Evolutionary conservation across 2,113 vertebrate species (phyloP), one percentile per base, ranked within the genome.

Genomic region (Sebastes fasciatus): DNA sequence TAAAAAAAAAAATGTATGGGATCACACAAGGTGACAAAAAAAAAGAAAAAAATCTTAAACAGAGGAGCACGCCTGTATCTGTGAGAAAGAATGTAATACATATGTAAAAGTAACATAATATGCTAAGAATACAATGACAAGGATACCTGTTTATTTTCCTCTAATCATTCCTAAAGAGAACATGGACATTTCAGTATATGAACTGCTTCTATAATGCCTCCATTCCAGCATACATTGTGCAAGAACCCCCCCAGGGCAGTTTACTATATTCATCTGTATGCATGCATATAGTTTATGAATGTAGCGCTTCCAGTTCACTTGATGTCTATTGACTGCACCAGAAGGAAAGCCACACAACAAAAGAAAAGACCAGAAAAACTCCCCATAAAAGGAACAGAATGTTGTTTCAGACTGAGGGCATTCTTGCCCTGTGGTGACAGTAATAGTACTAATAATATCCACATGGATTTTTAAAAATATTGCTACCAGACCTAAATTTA

Each of bases 281-380:
- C 46, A 64, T 9, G 16, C 13, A 11, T 6, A 17, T 6, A 17
- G 40, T 16, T 13, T 68, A 26, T 13, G 55, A 62, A 60, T 66
- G 16, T 21, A 68, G 66, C 60, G 43, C 17, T 60, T 80, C 57
- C 51, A 48, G n/a, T 65, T 87, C 74, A 71, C 45, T 52, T 26
- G 19, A 60, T 46, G 14, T 58, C 19, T 70, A 9, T 62, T 83
- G 42, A 34, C 48, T 58, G 43, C 57, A 69, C 17, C 4, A 19
- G 61, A 63, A 45, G 7, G 17, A 67, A 67, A 45, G 1, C n/a
- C 4, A 40, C 26, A n/a, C 45, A 64, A 49, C 13, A 34, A 66
- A 51, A 62, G 49, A 8, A 73, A 65, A 80, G 58, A 8, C 8
- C 48, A 46, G 74, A 1, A 13, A 66, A 34, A 40, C 11, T 48